A percentile compares a stretch with the other conserved stretches of the same genome.
These are phyloP conservation scores for Wasmannia auropunctata DNA, from an alignment of 1,140 invertebrate species.

Conservation along the genomic window DNA sequence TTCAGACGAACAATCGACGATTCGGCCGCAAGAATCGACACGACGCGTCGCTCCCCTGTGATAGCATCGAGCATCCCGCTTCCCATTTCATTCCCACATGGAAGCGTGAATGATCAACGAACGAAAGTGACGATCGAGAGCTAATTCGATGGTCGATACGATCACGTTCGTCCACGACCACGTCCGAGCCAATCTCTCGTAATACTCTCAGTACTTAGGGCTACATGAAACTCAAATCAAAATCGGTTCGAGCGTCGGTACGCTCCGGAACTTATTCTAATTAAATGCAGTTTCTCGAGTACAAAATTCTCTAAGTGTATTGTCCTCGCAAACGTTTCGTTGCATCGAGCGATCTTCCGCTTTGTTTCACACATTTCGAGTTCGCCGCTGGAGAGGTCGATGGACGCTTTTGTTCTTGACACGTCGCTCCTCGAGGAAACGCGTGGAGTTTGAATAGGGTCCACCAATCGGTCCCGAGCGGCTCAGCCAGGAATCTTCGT, in stretches of 20 bases:
- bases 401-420: too few relatives aligned
- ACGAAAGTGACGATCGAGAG: constrained; percentile 69
- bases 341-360: constrained; percentile 34
- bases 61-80: constrained; percentile 53
- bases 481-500: not conserved
- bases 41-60: constrained; percentile 29
- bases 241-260: not conserved
- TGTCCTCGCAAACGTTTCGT: constrained; percentile 42
- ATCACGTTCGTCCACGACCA: constrained; percentile 64
- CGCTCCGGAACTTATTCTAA: constrained; percentile 36
- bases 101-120: constrained; percentile 45
- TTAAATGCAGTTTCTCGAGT: constrained; percentile 46
- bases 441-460: not conserved
- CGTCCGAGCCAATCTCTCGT: not conserved
- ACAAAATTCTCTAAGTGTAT: constrained; percentile 52
- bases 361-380: not conserved
- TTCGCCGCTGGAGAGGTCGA: not conserved
- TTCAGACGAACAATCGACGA: constrained; percentile 44
- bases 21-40: constrained; percentile 30
- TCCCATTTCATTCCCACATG: constrained; percentile 39
- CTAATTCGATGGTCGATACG: constrained; percentile 47
- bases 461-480: not conserved
- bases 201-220: not conserved
- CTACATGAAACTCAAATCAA: constrained; percentile 4
- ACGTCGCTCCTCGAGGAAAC: not conserved